Percentiles rank a stretch among this genome's conserved stretches.
phyloP scores from a whole-genome alignment of 1,140 invertebrate genomes.

The Aphelenchoides besseyi region DNA sequence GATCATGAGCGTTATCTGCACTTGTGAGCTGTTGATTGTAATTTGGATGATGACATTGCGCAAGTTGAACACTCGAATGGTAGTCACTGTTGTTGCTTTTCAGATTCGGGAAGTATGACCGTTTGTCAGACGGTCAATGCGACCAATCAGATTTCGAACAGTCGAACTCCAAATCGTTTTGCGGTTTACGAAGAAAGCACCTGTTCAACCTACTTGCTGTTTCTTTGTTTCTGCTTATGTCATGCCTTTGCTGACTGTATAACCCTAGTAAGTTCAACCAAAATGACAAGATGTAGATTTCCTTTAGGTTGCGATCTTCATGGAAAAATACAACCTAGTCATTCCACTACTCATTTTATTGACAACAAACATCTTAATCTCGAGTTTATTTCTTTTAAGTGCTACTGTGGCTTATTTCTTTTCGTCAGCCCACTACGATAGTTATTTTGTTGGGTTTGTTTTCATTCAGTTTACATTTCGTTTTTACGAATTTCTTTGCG shows the following conservation, averaged over 20 bases:
- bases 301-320: neutral
- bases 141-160: neutral
- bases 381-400: neutral
- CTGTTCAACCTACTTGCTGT: constrained; percentile 1
- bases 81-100: neutral
- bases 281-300: neutral
- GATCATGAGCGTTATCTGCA: constrained; percentile 3
- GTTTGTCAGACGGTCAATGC: neutral
- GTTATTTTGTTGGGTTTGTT: constrained; percentile 12
- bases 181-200: neutral
- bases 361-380: constrained; percentile 10
- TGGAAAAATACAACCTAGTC: constrained; percentile 15
- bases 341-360: constrained; percentile 13
- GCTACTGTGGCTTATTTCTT: neutral
- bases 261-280: constrained; percentile 6
- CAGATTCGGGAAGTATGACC: neutral
- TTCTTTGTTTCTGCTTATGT: neutral
- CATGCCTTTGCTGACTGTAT: constrained; percentile 8
- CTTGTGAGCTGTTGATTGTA: neutral
- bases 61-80: neutral
- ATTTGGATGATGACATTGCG: neutral
- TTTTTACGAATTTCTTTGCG: constrained; percentile 16
- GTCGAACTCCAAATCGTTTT: neutral
- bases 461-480: neutral
- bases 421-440: neutral